Percentiles rank a stretch among this genome's conserved stretches.
Conservation (phyloP, 1,140 invertebrate species). For the Colletes gigas region DNA sequence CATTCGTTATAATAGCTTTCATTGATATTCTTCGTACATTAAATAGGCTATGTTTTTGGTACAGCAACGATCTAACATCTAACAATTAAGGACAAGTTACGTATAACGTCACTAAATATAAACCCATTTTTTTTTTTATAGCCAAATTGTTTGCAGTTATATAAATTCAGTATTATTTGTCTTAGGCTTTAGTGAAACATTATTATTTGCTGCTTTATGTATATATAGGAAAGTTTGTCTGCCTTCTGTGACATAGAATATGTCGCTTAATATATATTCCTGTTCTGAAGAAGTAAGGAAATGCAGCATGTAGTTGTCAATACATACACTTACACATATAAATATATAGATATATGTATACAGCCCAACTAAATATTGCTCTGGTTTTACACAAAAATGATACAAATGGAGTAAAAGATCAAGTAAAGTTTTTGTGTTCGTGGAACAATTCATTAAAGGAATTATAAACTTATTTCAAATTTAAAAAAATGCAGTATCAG, state of each 20-base stretch:
- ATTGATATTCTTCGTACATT: slow-evolving; percentile 56
- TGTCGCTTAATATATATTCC: slow-evolving; percentile 27
- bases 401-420: not conserved
- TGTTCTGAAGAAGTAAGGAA: slow-evolving; percentile 6
- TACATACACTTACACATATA: slow-evolving; percentile 31
- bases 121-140: slow-evolving; percentile 60
- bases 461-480: slow-evolving; percentile 1
- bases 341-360: slow-evolving; percentile 17
- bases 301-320: slow-evolving; percentile 4
- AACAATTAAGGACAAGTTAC: slow-evolving; percentile 64
- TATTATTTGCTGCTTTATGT: slow-evolving; percentile 37
- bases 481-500: slow-evolving; percentile 31
- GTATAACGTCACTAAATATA: slow-evolving; percentile 59
- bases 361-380: slow-evolving; percentile 3
- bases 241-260: slow-evolving; percentile 23
- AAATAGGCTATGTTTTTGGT: slow-evolving; percentile 62
- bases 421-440: not conserved
- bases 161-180: slow-evolving; percentile 52
- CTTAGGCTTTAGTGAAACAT: slow-evolving; percentile 43
- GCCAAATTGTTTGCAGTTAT: slow-evolving; percentile 50
- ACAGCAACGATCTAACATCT: slow-evolving; percentile 67
- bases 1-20: slow-evolving; percentile 59
- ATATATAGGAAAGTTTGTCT: slow-evolving; percentile 42
- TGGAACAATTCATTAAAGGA: not conserved
- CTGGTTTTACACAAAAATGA: not conserved